Evolutionary conservation across 2,113 vertebrate species (phyloP).

Genomic region (Callospermophilus lateralis): DNA sequence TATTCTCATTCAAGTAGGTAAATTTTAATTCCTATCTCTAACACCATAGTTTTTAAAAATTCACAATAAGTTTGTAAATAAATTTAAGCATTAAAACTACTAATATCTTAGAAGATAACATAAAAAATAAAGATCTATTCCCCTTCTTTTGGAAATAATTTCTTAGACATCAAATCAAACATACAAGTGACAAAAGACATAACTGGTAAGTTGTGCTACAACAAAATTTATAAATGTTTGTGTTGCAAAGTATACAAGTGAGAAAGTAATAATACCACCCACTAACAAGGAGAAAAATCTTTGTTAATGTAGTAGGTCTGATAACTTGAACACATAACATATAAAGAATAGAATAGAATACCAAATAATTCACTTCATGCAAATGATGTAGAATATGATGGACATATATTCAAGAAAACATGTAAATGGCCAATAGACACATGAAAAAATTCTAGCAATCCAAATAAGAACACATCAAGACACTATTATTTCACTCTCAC

Average conservation of each 20-base stretch:
- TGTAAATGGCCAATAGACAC: background rate
- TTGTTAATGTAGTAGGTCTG: background rate
- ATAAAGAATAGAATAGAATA: background rate
- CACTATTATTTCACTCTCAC: background rate
- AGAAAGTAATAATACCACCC: background rate
- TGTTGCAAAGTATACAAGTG: background rate
- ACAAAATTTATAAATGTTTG: background rate
- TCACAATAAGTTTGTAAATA: background rate
- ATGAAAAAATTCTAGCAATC: background rate
- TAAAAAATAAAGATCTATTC: background rate
- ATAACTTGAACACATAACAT: background rate
- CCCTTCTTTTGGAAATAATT: background rate
- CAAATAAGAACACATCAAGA: background rate
- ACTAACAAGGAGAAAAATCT: background rate
- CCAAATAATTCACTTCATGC: background rate
- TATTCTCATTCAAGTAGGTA: background rate
- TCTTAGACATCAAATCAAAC: background rate
- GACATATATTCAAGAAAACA: background rate
- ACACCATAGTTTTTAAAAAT: background rate
- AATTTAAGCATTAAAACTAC: background rate
- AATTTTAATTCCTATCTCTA: background rate
- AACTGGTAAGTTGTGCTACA: background rate
- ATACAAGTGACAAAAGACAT: background rate
- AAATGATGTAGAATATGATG: background rate
- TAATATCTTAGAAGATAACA: background rate